Base-by-base conservation (phyloP, 2,113 vertebrate genomes). In the Istiophorus platypterus region DNA sequence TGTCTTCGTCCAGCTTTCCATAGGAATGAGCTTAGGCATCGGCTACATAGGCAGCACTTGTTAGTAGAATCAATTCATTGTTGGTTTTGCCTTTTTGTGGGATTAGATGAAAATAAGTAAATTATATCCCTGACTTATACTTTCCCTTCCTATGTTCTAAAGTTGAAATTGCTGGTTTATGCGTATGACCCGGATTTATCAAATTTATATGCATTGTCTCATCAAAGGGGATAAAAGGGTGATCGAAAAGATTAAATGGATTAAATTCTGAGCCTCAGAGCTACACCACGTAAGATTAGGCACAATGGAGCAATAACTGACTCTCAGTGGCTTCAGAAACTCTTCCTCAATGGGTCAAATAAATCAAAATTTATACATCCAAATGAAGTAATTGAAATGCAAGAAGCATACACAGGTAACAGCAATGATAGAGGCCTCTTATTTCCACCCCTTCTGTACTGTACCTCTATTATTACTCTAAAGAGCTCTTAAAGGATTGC, bases 311-410 rank as follows among this genome's bases (percentile, higher is more conserved):
- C 42, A 47, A 47, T 69, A 39, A 72, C 27, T 17, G 13, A 63
- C 29, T 27, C 68, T 64, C 61, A 1, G 26, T 7, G 34, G 22
- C 13, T 37, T n/a, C 0, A 0, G 31, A 67, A 70, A 63, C 42
- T 62, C 29, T 52, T 37, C 58, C 29, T 12, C 5, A 59, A 2
- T 34, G 4, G 11, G 31, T 67, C 12, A 34, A 66, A 62, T 41
- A 8, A 52, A 29, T 67, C 27, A 59, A 72, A 74, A 51, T 20
- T 0, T 24, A 68, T 61, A 34, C 74, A 57, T 85, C 24, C 62
- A 58, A 76, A 63, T 56, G 3, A 56, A 72, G 64, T 51, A 1
- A 76, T 76, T 84, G 26, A 68, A 65, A 81, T 89, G 74, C 61
- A 69, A 26, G 61, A 59, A 2, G 27, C 10, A 31, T 4, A 5